Base-by-base conservation (phyloP, 2,888 invertebrate genomes). In the Synanthedon myopaeformis region DNA sequence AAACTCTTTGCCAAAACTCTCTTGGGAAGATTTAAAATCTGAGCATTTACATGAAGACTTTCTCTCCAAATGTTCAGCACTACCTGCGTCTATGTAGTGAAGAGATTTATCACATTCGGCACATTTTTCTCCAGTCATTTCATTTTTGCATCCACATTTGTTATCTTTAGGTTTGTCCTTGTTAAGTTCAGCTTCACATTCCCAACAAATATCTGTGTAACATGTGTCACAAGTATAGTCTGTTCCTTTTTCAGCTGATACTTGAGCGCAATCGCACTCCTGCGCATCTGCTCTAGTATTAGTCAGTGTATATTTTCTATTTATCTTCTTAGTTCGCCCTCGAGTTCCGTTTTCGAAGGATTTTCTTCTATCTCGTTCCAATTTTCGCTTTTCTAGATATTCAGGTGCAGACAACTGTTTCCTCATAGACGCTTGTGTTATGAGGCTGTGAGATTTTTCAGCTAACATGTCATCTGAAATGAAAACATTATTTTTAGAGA, bases 361-460 rank as follows among this genome's bases (percentile, higher is more conserved):
- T 69, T 91, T 91, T 61, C 91, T 78, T 65, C 92, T 89, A 52
- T 92, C 92, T 52, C 92, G 86, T 63, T 93, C 93, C 53, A 92
- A 88, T 71, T 95, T 94, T 35, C 96, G 89, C 61, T 94, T 92
- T 72, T 97, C 96, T 56, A 97, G 86, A 76, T 97, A 97, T 63
- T 96, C 96, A 0, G 97, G 97, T 0, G 96, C 96, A 28, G 94
- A 93, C 53, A 93, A 89, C 64, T 93, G 93, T 64, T 93, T 92
- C 58, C 93, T 91, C 70, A 92, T 91, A 2, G 91, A 89, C 3
- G 89, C 87, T 76, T 88, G 87, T 0, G 87, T 87, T 57, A 88
- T 88, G 4, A 88, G 69, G 55, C 80, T 83, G 62, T 85, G 87
- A 0, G 89, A 89, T 71, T 90, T 91, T 60, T 92, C 92, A 17